Conservation (phyloP, 1,140 invertebrate species). For the Drosophila dunni region DNA sequence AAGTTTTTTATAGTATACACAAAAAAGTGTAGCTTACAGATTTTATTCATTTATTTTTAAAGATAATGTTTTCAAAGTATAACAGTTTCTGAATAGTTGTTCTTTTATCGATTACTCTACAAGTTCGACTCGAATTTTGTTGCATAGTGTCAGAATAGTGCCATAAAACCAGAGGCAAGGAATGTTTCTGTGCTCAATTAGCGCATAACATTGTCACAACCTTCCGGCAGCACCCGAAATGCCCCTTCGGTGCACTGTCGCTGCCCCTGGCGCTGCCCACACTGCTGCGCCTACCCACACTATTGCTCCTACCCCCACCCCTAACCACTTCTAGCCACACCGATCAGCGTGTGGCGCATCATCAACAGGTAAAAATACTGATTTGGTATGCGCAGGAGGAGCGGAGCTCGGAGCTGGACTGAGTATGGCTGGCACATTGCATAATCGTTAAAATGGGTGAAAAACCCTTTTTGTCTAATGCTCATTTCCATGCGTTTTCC, state of each 20-base stretch:
- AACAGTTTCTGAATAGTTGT: too few relatives aligned
- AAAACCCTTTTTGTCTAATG: constrained; percentile 61
- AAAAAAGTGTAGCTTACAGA: too few relatives aligned
- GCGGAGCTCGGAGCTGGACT: constrained; percentile 7
- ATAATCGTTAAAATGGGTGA: constrained; percentile 49
- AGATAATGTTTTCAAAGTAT: too few relatives aligned
- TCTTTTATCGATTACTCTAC: too few relatives aligned
- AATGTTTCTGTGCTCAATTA: constrained; percentile 77
- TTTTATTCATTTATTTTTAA: too few relatives aligned
- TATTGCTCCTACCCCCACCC: neutral
- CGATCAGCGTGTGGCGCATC: constrained; percentile 8
- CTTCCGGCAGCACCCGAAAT: constrained; percentile 53
- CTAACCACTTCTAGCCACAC: neutral
- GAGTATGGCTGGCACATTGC: constrained; percentile 27
- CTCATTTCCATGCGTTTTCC: constrained; percentile 74
- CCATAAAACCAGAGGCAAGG: constrained; percentile 51
- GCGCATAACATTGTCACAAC: constrained; percentile 75
- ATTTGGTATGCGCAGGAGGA: constrained; percentile 64
- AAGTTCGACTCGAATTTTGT: constrained; percentile 15
- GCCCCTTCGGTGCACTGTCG: constrained; percentile 3
- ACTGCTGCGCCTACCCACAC: too few relatives aligned
- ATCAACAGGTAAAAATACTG: constrained; percentile 74
- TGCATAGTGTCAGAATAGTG: constrained; percentile 53
- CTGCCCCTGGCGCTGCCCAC: neutral
- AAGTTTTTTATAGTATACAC: too few relatives aligned